Percentiles rank a stretch among this genome's conserved stretches.
Evolutionary conservation across 2,888 invertebrate species (phyloP).

Genomic region (Acanthosepion pharaonis): DNA sequence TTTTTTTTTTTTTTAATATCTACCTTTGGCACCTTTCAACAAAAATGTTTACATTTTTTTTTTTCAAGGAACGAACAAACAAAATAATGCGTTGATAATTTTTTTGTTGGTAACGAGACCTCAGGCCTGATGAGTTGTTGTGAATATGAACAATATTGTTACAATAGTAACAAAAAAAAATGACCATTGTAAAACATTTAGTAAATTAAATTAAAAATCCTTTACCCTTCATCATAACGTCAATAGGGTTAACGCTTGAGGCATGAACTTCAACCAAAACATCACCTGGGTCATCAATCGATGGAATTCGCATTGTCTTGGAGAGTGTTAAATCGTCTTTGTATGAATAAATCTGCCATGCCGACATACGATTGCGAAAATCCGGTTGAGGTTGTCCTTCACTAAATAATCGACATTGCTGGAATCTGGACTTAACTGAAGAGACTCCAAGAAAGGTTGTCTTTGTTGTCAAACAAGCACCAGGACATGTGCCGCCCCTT

Average conservation of each 20-base stretch:
- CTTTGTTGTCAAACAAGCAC: background rate
- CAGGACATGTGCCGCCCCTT: background rate
- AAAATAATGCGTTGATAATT: too few species aligned
- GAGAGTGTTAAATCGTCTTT: slow-evolving; percentile 81
- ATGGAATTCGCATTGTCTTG: slow-evolving; percentile 80
- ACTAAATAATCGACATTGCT: background rate
- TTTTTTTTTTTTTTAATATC: too few species aligned
- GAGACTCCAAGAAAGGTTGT: background rate
- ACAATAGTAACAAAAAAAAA: too few species aligned
- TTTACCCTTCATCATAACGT: slow-evolving; percentile 86
- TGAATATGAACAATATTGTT: too few species aligned
- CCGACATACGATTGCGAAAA: slow-evolving; percentile 55
- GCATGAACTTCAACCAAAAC: slow-evolving; percentile 87
- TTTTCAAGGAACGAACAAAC: too few species aligned
- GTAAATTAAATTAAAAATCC: too few species aligned
- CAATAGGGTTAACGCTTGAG: slow-evolving; percentile 94
- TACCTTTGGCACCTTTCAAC: too few species aligned
- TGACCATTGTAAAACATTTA: too few species aligned
- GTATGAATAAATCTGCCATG: slow-evolving; percentile 89
- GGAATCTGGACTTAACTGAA: background rate
- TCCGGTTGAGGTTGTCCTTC: background rate
- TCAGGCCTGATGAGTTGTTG: too few species aligned
- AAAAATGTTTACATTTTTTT: too few species aligned
- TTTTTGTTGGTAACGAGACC: too few species aligned
- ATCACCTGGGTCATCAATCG: slow-evolving; percentile 82